phyloP scores from a whole-genome alignment of 2,888 invertebrate genomes.

The Tipula vernalis region DNA sequence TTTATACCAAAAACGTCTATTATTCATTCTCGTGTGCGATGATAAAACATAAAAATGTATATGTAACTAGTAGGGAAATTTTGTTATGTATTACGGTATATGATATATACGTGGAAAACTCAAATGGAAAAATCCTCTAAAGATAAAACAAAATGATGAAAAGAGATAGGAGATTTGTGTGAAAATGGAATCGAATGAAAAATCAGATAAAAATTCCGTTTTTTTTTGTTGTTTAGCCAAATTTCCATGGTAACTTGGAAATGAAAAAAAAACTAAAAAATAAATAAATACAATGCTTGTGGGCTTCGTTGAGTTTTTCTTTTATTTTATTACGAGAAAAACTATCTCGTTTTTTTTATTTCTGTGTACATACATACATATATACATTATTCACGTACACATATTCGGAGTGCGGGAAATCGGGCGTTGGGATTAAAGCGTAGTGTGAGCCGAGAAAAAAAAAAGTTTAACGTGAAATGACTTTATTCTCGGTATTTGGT shows the following conservation, averaged over 20 bases:
- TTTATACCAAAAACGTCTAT: neutral
- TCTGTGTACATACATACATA: neutral
- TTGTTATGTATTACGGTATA: neutral
- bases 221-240: neutral
- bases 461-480: neutral
- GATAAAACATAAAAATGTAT: neutral
- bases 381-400: neutral
- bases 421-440: neutral
- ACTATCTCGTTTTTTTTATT: neutral
- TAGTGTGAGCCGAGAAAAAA: neutral
- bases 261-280: neutral
- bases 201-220: neutral
- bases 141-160: neutral
- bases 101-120: neutral
- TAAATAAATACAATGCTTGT: neutral
- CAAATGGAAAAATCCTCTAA: neutral
- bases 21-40: neutral
- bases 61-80: neutral
- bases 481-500: neutral
- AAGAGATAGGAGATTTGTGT: constrained; percentile 4
- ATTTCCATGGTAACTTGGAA: neutral
- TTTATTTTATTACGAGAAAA: neutral
- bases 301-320: neutral
- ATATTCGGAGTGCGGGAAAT: neutral
- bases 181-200: neutral